Evolutionary conservation across 92 coral and sea anemone genomes (phyloP).

Genomic region (Phymanthus crucifer): DNA sequence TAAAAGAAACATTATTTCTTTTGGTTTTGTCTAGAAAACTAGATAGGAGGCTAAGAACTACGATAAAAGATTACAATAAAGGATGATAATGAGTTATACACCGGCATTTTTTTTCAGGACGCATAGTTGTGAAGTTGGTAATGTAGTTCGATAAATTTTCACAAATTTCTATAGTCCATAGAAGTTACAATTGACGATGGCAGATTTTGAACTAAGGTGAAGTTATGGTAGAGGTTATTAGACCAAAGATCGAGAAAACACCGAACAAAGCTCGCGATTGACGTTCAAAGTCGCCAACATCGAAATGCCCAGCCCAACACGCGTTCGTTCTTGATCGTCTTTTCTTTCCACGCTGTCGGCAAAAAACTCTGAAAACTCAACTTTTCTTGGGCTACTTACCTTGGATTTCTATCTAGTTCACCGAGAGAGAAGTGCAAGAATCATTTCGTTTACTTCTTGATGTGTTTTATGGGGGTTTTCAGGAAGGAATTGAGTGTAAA

Average conservation of each 20-base stretch:
- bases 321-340: slow-evolving; percentile 23
- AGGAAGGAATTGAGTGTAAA: slow-evolving; percentile 20
- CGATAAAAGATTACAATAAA: background rate
- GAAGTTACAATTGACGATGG: background rate
- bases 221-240: background rate
- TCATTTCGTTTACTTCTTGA: slow-evolving; percentile 16
- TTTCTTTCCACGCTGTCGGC: background rate
- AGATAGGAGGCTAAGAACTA: background rate
- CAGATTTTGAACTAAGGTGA: background rate
- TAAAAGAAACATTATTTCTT: background rate
- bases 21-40: background rate
- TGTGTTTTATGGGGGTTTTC: slow-evolving; percentile 2
- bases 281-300: slow-evolving; percentile 8
- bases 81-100: background rate
- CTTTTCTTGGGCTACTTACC: slow-evolving; percentile 12
- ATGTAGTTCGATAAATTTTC: background rate
- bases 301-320: slow-evolving; percentile 40
- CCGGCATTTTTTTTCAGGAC: slow-evolving; percentile 8
- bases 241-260: background rate
- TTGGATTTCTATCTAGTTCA: slow-evolving; percentile 31
- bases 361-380: slow-evolving; percentile 5
- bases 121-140: background rate
- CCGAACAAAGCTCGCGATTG: background rate
- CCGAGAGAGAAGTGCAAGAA: slow-evolving; percentile 16
- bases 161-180: background rate